Conservation (phyloP, 2,797 vertebrate species). For the Danio choprae region DNA sequence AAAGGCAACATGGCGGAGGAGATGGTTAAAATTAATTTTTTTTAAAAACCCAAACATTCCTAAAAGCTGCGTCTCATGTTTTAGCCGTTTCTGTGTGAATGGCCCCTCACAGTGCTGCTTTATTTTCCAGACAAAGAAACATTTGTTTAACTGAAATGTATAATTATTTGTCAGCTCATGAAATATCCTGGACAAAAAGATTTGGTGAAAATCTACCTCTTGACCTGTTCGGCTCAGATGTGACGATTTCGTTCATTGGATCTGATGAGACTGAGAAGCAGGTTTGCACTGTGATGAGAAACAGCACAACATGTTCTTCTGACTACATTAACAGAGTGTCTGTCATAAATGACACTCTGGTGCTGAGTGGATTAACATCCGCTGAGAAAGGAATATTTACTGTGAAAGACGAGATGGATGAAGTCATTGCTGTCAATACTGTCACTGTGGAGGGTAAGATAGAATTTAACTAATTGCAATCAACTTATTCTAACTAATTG, state of each 20-base stretch:
- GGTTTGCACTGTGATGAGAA: not conserved
- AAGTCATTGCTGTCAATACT: not conserved
- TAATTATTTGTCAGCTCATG: not conserved
- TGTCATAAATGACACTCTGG: not conserved
- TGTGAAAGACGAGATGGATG: conserved; percentile 9
- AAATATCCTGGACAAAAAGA: not conserved
- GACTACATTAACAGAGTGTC: not conserved
- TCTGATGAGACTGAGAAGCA: not conserved
- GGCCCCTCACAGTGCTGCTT: too few species aligned
- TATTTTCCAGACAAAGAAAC: too few species aligned
- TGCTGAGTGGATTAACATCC: not conserved
- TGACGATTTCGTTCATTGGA: not conserved
- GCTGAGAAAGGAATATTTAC: not conserved
- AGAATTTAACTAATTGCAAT: too few species aligned
- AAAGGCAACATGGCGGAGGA: too few species aligned
- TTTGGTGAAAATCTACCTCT: not conserved
- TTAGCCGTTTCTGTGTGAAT: too few species aligned
- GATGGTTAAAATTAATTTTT: too few species aligned
- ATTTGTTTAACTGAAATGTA: too few species aligned
- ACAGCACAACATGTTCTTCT: not conserved
- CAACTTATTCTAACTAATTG: too few species aligned
- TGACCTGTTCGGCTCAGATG: not conserved
- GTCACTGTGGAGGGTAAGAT: conserved; percentile 22
- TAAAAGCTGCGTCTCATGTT: too few species aligned
- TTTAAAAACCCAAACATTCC: too few species aligned